These are phyloP conservation scores for Crocuta crocuta DNA, from an alignment of 2,113 vertebrate genomes.

Conservation along the genomic window DNA sequence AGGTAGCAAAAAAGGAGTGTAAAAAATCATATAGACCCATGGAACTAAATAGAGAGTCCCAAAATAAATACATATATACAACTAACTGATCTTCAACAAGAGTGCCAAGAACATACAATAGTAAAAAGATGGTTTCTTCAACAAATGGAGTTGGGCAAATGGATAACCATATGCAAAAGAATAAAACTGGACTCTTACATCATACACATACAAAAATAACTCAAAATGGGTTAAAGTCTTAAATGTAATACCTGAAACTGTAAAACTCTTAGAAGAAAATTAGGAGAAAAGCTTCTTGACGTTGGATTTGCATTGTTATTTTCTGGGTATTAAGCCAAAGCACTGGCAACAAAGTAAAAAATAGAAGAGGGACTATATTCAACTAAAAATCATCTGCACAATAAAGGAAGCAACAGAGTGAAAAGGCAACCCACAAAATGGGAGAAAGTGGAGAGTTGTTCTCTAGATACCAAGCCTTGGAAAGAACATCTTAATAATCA, in stretches of 20 bases:
- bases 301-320: no score
- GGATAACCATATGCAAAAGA: background rate
- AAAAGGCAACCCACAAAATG: no score
- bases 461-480: background rate
- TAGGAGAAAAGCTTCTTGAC: no score
- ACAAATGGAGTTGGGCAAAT: background rate
- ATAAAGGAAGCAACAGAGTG: no score
- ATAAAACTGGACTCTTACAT: background rate
- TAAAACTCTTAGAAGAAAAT: no score
- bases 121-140: background rate
- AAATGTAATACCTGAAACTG: no score
- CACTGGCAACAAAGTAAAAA: no score
- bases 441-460: background rate
- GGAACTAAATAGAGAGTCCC: background rate
- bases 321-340: no score
- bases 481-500: conserved; percentile 6
- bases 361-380: no score
- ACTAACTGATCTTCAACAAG: background rate
- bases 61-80: background rate
- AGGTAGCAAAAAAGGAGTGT: background rate
- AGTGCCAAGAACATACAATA: background rate
- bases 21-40: background rate
- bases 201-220: no score
- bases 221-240: no score
- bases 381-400: no score